phyloP scores from a whole-genome alignment of 2,888 invertebrate species.

The Mythimna albipuncta region DNA sequence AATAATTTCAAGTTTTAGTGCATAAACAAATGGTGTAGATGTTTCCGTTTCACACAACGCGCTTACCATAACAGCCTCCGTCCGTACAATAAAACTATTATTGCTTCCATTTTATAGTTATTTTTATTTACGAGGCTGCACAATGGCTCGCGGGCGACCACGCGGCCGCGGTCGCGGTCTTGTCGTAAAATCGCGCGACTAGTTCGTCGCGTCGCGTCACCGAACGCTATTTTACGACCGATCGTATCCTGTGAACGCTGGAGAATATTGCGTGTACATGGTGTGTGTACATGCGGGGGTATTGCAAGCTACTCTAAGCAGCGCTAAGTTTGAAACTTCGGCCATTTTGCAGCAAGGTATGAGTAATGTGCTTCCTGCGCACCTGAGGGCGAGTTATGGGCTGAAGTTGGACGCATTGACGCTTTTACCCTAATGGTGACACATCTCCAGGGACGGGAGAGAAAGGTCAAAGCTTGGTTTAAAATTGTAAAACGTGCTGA shows the following conservation, averaged over 20 bases:
- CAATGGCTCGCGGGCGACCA: slow-evolving; percentile 64
- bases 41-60: slow-evolving; percentile 48
- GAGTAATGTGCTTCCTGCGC: slow-evolving; percentile 60
- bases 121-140: slow-evolving; percentile 70
- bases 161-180: slow-evolving; percentile 62
- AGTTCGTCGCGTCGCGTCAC: slow-evolving; percentile 63
- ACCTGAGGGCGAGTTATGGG: slow-evolving; percentile 55
- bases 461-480: slow-evolving; percentile 5
- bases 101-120: slow-evolving; percentile 70
- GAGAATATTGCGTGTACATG: slow-evolving; percentile 63
- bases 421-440: slow-evolving; percentile 41
- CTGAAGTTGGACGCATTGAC: slow-evolving; percentile 36
- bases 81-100: slow-evolving; percentile 70
- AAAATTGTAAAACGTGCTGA: not conserved
- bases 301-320: slow-evolving; percentile 43
- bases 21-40: slow-evolving; percentile 44
- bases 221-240: slow-evolving; percentile 75
- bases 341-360: slow-evolving; percentile 51
- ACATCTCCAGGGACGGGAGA: not conserved
- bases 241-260: slow-evolving; percentile 74
- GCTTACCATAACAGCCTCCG: slow-evolving; percentile 56
- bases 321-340: slow-evolving; percentile 56
- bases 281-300: slow-evolving; percentile 34
- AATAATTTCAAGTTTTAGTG: slow-evolving; percentile 23
- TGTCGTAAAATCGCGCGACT: slow-evolving; percentile 71